Conservation (phyloP, 2,888 invertebrate genomes). For the Scaptomyza cyrtandrae region DNA sequence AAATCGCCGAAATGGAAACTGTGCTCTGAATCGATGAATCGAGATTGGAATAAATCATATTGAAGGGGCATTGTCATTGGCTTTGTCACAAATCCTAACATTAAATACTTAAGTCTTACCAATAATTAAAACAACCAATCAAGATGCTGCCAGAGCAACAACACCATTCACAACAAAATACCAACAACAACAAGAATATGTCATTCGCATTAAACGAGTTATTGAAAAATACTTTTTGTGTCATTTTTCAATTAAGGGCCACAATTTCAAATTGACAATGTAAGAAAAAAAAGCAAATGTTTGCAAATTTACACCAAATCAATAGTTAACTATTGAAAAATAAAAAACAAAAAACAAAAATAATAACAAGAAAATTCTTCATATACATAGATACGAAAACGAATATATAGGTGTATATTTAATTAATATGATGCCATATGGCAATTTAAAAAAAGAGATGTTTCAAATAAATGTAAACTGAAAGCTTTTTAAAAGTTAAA, state of each 20-base stretch:
- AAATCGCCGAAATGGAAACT: constrained; percentile 96
- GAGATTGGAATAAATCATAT: constrained; percentile 37
- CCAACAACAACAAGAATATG: constrained; percentile 21
- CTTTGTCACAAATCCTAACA: constrained; percentile 27
- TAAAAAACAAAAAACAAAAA: constrained; percentile 14
- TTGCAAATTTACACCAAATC: constrained; percentile 50
- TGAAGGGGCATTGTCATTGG: constrained; percentile 10
- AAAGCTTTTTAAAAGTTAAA: constrained; percentile 76
- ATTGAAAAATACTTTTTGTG: constrained; percentile 35
- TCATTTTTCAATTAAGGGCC: constrained; percentile 23
- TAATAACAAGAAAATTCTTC: constrained; percentile 32
- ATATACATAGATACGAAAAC: constrained; percentile 29
- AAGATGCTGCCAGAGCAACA: constrained; percentile 32
- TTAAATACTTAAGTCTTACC: constrained; percentile 41
- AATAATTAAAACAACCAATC: constrained; percentile 34
- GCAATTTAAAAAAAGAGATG: constrained; percentile 57
- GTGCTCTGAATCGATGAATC: constrained; percentile 87
- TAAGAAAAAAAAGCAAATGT: background rate
- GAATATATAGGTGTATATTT: constrained; percentile 65
- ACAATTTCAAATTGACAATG: constrained; percentile 34
- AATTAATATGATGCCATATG: constrained; percentile 62
- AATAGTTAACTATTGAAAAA: constrained; percentile 13
- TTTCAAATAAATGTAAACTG: constrained; percentile 79
- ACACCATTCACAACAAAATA: constrained; percentile 15
- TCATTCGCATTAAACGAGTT: constrained; percentile 33